phyloP scores from a whole-genome alignment of 1,140 invertebrate genomes.

The Caerostris extrusa region DNA sequence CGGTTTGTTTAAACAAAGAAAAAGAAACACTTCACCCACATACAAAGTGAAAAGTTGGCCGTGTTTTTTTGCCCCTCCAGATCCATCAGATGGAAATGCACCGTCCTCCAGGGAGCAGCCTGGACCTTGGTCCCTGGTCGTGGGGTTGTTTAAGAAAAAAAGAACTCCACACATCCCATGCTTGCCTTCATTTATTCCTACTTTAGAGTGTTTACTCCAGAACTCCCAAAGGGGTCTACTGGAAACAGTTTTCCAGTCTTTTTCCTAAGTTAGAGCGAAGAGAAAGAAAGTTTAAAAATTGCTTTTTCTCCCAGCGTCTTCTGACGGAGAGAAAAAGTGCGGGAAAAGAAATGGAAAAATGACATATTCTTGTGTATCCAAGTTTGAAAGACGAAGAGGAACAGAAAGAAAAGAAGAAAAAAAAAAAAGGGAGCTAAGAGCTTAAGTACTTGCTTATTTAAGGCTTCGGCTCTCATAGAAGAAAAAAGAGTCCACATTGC shows the following conservation, averaged over 20 bases:
- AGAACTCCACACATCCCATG: slow-evolving; percentile 19
- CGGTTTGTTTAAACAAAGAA: slow-evolving; percentile 43
- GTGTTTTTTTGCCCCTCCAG: neutral
- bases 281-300: slow-evolving; percentile 76
- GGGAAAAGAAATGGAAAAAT: slow-evolving; percentile 73
- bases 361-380: slow-evolving; percentile 72
- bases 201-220: slow-evolving; percentile 75
- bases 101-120: slow-evolving; percentile 34
- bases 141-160: slow-evolving; percentile 27
- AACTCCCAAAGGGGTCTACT: slow-evolving; percentile 49
- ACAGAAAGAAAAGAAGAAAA: neutral
- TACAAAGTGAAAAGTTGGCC: slow-evolving; percentile 68
- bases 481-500: neutral
- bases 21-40: neutral
- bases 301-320: slow-evolving; percentile 52
- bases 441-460: slow-evolving; percentile 54
- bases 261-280: slow-evolving; percentile 63
- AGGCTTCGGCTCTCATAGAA: neutral
- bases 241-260: slow-evolving; percentile 62
- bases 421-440: neutral
- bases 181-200: slow-evolving; percentile 76
- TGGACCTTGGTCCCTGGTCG: slow-evolving; percentile 58
- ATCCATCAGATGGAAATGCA: slow-evolving; percentile 75
- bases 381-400: slow-evolving; percentile 52
- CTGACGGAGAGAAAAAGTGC: slow-evolving; percentile 25